These are phyloP conservation scores for Caenorhabditis briggsae DNA, from an alignment of 1,140 invertebrate species.

Conservation along the genomic window DNA sequence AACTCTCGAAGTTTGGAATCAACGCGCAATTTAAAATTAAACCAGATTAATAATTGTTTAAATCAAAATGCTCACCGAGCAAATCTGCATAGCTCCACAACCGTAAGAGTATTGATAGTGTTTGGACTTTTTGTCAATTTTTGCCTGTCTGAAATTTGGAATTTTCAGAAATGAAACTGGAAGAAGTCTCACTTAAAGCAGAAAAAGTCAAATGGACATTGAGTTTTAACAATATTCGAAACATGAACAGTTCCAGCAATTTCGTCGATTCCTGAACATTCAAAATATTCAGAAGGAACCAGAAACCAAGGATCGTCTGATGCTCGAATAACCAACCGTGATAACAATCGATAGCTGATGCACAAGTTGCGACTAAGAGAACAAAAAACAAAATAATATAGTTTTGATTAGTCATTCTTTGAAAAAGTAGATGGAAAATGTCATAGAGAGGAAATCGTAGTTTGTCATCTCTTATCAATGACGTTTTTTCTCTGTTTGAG, in stretches of 20 bases:
- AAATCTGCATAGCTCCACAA: slow-evolving; percentile 38
- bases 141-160: not conserved
- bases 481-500: slow-evolving; percentile 15
- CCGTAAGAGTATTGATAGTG: slow-evolving; percentile 24
- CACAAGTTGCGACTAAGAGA: not conserved
- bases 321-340: not conserved
- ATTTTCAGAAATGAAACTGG: not conserved
- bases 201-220: slow-evolving; percentile 20
- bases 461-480: slow-evolving; percentile 24
- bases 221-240: slow-evolving; percentile 11
- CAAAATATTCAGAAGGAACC: not conserved
- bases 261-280: slow-evolving; percentile 30
- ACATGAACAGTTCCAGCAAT: slow-evolving; percentile 4
- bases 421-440: not conserved
- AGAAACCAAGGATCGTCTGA: not conserved
- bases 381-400: not conserved
- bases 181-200: slow-evolving; percentile 23
- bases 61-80: slow-evolving; percentile 9
- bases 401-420: not conserved
- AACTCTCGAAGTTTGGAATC: no score
- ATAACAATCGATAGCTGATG: slow-evolving; percentile 7
- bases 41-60: not conserved
- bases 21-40: no score
- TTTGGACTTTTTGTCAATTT: slow-evolving; percentile 25
- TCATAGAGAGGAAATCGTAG: not conserved